Base-by-base conservation (phyloP, 2,888 invertebrate genomes). In the Synanthedon andrenaeformis region DNA sequence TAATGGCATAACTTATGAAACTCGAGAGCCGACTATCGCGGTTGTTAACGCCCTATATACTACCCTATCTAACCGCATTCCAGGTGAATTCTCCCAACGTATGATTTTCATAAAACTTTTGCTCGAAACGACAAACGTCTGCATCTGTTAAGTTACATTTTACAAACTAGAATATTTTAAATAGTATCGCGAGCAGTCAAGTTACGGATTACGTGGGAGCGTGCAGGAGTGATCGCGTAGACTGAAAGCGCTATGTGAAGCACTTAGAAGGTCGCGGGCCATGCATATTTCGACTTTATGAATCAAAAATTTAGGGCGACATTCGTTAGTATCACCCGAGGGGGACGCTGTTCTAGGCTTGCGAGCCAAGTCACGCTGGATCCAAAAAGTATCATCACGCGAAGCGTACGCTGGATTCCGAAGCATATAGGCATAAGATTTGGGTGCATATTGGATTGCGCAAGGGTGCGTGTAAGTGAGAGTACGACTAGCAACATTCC, bases 221-320 rank as follows among this genome's bases (percentile, higher is more conserved):
- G 70, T 72, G 68, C 67, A 57, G 67, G 66, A 76, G 76, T 71
- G 69, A 71, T 75, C 67, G 65, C 67, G 61, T 63, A 69, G 70
- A 69, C 69, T 69, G 62, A 63, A 70, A 70, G 69, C 74, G 63
- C 67, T 62, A 72, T 66, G 71, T 74, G 72, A 72, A 74, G 72
- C 69, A 51, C 41, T n/a, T 41, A 69, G 65, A 65, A 67, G 68
- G 71, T 74, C 62, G 64, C 58, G 63, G 63, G 69, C 66, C 74
- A 77, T 61, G 64, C 72, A 70, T 77, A 79, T 80, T 79, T 79
- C 72, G 72, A 82, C 82, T 82, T 75, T 82, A 82, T 76, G 72
- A 70, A 79, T 83, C 71, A 82, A 82, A 84, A 80, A 83, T 82
- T 82, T 84, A 84, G 78, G 74, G 71, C 75, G 78, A 84, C 79